Percentiles rank a stretch among this genome's conserved stretches.
Evolutionary conservation across 2,888 invertebrate genomes (phyloP).

Genomic region (Allolobophora icterica): DNA sequence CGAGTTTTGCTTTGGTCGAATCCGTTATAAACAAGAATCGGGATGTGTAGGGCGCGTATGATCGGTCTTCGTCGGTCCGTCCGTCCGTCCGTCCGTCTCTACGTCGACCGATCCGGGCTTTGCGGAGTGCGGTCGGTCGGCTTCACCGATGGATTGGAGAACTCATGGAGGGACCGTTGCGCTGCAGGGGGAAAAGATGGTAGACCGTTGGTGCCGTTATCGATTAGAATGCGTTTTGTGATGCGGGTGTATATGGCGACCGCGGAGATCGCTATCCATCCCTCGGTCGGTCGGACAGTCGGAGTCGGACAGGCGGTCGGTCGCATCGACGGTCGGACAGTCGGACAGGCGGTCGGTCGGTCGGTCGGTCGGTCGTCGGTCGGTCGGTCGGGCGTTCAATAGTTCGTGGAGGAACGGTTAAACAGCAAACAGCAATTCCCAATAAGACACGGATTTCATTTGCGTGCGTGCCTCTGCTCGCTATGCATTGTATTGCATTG

Average conservation of each 20-base stretch:
- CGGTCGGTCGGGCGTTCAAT: no score
- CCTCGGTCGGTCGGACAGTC: neutral
- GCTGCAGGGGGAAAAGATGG: neutral
- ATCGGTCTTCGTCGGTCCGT: neutral
- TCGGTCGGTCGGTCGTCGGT: no score
- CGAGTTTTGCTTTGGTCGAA: neutral
- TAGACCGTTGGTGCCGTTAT: neutral
- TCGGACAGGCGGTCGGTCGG: neutral
- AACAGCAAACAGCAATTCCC: no score
- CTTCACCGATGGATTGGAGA: neutral
- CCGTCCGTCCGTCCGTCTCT: neutral
- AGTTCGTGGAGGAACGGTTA: no score
- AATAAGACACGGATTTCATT: no score
- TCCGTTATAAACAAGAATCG: neutral
- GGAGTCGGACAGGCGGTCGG: neutral
- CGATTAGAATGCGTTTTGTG: neutral
- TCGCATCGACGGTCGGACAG: no score
- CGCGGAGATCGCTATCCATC: neutral
- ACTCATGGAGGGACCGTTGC: neutral
- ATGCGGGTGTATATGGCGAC: neutral
- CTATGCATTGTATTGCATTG: no score
- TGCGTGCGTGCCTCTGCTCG: no score
- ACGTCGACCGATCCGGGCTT: neutral
- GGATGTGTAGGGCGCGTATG: neutral
- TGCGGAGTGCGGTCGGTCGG: neutral